Conservation (phyloP, 2,888 invertebrate genomes). For the Nasonovia ribisnigri region DNA sequence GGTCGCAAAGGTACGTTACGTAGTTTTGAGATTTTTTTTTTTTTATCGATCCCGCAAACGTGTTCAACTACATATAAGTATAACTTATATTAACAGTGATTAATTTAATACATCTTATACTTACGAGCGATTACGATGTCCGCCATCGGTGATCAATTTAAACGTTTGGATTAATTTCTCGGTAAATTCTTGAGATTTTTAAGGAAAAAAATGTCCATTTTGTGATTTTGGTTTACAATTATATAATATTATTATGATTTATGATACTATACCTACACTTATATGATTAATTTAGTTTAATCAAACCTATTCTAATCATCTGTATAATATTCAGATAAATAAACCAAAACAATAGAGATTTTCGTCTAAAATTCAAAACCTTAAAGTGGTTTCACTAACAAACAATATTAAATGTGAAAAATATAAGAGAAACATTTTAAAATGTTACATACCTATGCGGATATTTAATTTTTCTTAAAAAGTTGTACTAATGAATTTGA, state of each 20-base stretch:
- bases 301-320: neutral
- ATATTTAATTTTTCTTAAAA: neutral
- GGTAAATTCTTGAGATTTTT: neutral
- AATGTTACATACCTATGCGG: neutral
- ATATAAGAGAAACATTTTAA: neutral
- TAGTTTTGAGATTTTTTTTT: neutral
- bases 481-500: neutral
- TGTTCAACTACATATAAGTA: neutral
- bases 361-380: neutral
- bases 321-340: neutral
- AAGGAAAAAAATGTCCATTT: neutral
- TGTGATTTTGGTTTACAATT: neutral
- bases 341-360: neutral
- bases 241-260: neutral
- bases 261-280: neutral
- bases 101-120: neutral
- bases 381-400: neutral
- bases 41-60: neutral
- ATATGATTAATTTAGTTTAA: neutral
- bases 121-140: neutral
- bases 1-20: slow-evolving; percentile 82
- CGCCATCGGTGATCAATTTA: neutral
- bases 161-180: neutral
- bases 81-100: too few species aligned
- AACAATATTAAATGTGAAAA: neutral